Evolutionary conservation across 2,888 invertebrate genomes (phyloP).

Genomic region (Archips crataeganus): DNA sequence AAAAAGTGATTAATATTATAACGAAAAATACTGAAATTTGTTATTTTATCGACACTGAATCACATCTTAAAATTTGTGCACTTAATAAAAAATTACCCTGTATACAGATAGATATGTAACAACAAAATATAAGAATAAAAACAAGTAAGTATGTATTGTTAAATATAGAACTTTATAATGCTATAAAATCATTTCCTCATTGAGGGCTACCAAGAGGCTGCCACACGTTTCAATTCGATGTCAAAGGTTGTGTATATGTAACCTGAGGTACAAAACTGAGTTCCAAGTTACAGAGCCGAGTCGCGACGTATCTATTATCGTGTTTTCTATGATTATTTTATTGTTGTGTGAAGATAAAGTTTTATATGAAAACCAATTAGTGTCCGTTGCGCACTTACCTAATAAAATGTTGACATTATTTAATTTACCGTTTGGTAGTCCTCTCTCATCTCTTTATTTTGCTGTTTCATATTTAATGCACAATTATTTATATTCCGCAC

Average conservation of each 20-base stretch:
- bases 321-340: neutral
- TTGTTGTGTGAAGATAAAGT: neutral
- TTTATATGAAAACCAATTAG: neutral
- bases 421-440: neutral
- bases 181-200: neutral
- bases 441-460: slow-evolving; percentile 49
- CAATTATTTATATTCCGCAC: slow-evolving; percentile 58
- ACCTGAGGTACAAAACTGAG: neutral
- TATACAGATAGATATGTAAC: neutral
- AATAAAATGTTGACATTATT: neutral
- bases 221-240: neutral
- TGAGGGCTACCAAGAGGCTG: neutral
- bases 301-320: neutral
- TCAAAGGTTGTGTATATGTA: neutral
- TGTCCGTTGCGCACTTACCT: neutral
- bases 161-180: neutral
- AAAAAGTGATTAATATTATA: too few species aligned
- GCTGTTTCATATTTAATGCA: slow-evolving; percentile 57
- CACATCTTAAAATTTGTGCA: too few species aligned
- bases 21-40: too few species aligned
- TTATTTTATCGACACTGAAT: too few species aligned
- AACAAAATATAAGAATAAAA: neutral
- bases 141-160: neutral
- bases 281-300: neutral
- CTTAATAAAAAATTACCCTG: too few species aligned